phyloP scores from a whole-genome alignment of 2,888 invertebrate species.

The Yponomeuta sedellus region DNA sequence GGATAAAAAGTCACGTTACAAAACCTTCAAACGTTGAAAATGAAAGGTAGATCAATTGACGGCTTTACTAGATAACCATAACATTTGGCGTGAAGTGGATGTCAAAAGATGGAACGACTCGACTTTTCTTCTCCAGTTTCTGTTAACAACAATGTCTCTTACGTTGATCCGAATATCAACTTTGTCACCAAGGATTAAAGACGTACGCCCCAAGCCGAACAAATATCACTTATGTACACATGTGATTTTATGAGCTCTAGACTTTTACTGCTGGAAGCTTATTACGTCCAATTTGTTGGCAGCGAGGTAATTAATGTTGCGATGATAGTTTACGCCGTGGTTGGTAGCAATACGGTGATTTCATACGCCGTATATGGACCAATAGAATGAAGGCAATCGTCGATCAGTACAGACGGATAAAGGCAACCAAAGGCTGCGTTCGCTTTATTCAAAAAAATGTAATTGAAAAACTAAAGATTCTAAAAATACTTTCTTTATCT shows the following conservation, averaged over 20 bases:
- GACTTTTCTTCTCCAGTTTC: too few relatives aligned
- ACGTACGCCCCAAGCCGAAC: background rate
- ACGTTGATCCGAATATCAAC: background rate
- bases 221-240: background rate
- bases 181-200: background rate
- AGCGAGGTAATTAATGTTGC: slow-evolving; percentile 10
- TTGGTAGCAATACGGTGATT: background rate
- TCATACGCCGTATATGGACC: background rate
- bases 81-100: background rate
- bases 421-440: too few relatives aligned
- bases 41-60: too few relatives aligned
- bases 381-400: too few relatives aligned
- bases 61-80: too few relatives aligned
- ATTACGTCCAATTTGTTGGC: slow-evolving; percentile 2
- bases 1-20: too few relatives aligned
- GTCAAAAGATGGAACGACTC: too few relatives aligned
- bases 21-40: too few relatives aligned
- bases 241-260: background rate
- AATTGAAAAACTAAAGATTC: too few relatives aligned
- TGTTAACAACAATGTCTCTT: background rate
- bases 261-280: background rate
- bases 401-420: too few relatives aligned
- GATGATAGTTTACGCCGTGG: background rate
- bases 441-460: too few relatives aligned
- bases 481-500: too few relatives aligned